Evolutionary conservation across 2,797 vertebrate genomes (phyloP).

Genomic region (Gymnothorax javanicus): DNA sequence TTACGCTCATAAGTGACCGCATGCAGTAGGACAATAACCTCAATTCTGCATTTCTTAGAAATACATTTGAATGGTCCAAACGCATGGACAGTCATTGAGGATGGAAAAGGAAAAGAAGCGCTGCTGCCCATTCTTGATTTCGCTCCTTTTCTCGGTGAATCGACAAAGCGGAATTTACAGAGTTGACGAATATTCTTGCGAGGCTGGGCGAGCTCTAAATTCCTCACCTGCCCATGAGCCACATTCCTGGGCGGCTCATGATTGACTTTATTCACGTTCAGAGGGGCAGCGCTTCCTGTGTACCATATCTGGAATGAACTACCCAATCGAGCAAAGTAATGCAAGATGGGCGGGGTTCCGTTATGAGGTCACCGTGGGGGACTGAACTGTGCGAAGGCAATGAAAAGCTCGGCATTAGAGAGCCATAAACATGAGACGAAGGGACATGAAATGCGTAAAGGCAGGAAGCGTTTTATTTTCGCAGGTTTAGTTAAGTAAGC

Average conservation of each 20-base stretch:
- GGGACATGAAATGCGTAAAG: conserved; percentile 37
- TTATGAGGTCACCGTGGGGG: conserved; percentile 66
- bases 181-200: neutral
- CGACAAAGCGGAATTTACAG: conserved; percentile 9
- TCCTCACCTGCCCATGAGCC: conserved; percentile 48
- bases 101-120: neutral
- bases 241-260: conserved; percentile 40
- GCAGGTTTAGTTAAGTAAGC: conserved; percentile 41
- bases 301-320: conserved; percentile 57
- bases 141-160: neutral
- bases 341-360: conserved; percentile 63
- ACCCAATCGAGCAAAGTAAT: conserved; percentile 56
- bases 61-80: neutral
- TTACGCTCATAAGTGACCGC: neutral
- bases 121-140: neutral
- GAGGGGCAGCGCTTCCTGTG: conserved; percentile 57
- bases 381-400: conserved; percentile 48
- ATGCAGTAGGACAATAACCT: neutral
- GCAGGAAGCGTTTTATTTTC: conserved; percentile 52
- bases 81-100: neutral
- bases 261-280: conserved; percentile 33
- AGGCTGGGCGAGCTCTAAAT: conserved; percentile 43
- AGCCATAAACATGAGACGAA: conserved; percentile 51
- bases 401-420: conserved; percentile 42
- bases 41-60: neutral